Evolutionary conservation across 92 coral and sea anemone species (phyloP).

Genomic region (Zoanthus sociatus): DNA sequence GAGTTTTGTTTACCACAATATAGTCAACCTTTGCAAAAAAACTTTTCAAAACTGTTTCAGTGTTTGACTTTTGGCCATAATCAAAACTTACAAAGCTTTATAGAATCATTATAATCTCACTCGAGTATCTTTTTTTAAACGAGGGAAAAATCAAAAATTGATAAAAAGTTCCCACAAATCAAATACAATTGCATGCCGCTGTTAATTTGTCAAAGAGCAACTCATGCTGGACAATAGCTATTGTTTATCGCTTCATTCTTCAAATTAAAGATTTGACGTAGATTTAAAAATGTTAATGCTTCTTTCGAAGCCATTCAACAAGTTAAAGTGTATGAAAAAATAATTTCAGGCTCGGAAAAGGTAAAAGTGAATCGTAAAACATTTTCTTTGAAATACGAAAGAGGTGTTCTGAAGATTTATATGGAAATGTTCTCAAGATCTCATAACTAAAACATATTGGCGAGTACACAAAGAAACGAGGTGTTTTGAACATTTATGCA

Average conservation of each 20-base stretch:
- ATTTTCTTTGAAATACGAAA: no score
- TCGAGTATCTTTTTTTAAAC: not conserved
- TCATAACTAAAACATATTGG: no score
- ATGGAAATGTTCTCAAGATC: no score
- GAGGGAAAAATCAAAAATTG: not conserved
- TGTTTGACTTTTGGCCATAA: not conserved
- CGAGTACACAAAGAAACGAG: no score
- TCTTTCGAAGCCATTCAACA: constrained; percentile 6
- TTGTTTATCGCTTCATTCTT: constrained; percentile 26
- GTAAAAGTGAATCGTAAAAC: no score
- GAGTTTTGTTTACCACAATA: constrained; percentile 69
- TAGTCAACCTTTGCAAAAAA: constrained; percentile 37
- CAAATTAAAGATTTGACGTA: not conserved
- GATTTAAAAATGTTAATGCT: not conserved
- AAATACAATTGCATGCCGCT: not conserved
- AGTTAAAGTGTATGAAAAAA: not conserved
- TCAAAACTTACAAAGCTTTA: not conserved
- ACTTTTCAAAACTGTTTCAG: not conserved
- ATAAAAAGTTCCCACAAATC: not conserved
- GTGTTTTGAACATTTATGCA: no score
- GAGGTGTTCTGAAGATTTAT: no score
- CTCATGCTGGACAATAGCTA: not conserved
- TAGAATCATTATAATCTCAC: not conserved
- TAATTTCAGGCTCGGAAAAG: not conserved
- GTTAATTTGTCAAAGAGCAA: not conserved